A percentile compares a stretch with the other conserved stretches of the same genome.
Conservation (phyloP, 2,113 vertebrate genomes). For the Bostrychus sinensis region DNA sequence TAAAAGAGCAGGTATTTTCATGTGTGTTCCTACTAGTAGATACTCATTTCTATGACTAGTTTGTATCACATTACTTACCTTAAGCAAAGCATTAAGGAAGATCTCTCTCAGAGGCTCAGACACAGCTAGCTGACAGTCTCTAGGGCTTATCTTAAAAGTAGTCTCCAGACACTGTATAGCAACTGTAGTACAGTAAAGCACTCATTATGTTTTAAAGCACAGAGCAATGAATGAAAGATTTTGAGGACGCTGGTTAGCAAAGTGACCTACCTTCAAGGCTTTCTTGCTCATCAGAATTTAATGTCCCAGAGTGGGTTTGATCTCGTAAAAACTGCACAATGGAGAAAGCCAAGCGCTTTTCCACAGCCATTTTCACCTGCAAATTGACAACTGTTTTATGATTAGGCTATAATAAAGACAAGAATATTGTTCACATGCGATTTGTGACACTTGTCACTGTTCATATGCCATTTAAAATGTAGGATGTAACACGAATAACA, state of each 20-base stretch:
- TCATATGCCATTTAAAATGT: no score
- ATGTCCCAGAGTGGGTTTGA: constrained; percentile 89
- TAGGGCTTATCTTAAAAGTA: constrained; percentile 92
- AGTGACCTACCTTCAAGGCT: constrained; percentile 90
- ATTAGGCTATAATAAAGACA: no score
- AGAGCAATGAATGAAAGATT: background rate
- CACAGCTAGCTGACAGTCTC: constrained; percentile 89
- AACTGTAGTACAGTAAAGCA: constrained; percentile 73
- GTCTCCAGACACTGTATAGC: constrained; percentile 98
- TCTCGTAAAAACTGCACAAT: constrained; percentile 96
- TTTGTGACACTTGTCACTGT: no score
- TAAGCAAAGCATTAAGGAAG: constrained; percentile 89
- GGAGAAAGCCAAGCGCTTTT: constrained; percentile 93
- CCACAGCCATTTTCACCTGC: constrained; percentile 88
- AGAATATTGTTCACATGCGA: no score
- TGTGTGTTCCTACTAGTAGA: no score
- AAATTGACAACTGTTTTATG: constrained; percentile 34
- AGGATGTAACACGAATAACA: no score
- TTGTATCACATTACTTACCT: constrained; percentile 76
- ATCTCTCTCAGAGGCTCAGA: constrained; percentile 90
- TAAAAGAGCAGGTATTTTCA: constrained; percentile 1
- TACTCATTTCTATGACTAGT: no score
- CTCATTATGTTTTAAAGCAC: background rate
- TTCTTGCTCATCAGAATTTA: constrained; percentile 95
- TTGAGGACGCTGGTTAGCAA: background rate